Percentiles rank a stretch among this genome's conserved stretches.
These are phyloP conservation scores for Eciton burchellii DNA, from an alignment of 1,140 invertebrate species.

Conservation along the genomic window DNA sequence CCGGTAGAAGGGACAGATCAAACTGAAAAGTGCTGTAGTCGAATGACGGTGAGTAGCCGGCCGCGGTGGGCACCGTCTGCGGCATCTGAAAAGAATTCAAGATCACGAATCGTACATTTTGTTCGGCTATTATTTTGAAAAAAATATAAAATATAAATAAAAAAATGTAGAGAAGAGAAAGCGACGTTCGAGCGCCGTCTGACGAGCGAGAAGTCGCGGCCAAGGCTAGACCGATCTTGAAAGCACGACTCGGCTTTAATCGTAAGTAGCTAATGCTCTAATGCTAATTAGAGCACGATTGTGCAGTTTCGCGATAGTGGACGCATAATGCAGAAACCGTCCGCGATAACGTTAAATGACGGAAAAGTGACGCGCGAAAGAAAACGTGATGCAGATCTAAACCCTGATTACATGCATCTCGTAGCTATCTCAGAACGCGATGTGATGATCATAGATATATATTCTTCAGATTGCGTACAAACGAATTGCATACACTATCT, in stretches of 20 bases:
- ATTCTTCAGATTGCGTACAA: background rate
- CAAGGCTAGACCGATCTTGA: conserved; percentile 42
- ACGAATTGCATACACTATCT: background rate
- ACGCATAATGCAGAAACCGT: conserved; percentile 1
- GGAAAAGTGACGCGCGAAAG: background rate
- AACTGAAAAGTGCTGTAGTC: conserved; percentile 89
- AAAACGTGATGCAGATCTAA: background rate
- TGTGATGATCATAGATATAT: background rate
- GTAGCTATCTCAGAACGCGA: background rate
- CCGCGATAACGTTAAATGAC: conserved; percentile 8
- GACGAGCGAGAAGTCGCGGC: conserved; percentile 32
- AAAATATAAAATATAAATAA: conserved; percentile 24
- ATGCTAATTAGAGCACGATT: conserved; percentile 54
- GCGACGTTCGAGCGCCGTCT: background rate
- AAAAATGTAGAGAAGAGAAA: conserved; percentile 32
- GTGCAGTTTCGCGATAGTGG: conserved; percentile 17
- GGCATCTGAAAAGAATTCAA: conserved; percentile 89
- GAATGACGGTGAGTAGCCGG: conserved; percentile 89
- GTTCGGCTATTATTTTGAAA: conserved; percentile 23
- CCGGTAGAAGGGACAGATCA: conserved; percentile 91
- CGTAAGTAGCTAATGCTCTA: conserved; percentile 7
- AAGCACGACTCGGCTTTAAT: conserved; percentile 10
- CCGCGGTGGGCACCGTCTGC: conserved; percentile 91
- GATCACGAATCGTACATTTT: conserved; percentile 17
- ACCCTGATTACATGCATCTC: background rate